A percentile compares a stretch with the other conserved stretches of the same genome.
phyloP scores from a whole-genome alignment of 2,797 vertebrate genomes.

The Falco columbarius region DNA sequence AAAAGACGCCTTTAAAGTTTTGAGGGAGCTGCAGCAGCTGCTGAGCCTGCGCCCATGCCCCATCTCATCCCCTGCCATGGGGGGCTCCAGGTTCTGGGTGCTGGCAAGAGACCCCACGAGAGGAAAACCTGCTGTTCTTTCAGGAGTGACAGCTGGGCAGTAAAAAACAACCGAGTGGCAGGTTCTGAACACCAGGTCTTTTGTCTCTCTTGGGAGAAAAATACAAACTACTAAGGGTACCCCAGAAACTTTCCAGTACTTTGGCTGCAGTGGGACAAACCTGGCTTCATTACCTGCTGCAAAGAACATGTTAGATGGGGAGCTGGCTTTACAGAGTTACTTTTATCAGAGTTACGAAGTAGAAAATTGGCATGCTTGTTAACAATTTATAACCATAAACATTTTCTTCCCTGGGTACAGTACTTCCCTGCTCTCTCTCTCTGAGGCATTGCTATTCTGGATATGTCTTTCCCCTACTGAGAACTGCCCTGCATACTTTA shows the following conservation, averaged over 20 bases:
- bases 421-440: background rate
- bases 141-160: background rate
- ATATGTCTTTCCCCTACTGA: background rate
- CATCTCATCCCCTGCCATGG: fast-evolving
- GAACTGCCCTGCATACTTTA: background rate
- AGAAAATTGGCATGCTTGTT: background rate
- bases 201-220: background rate
- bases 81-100: background rate
- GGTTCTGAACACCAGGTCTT: background rate
- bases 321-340: background rate
- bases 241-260: background rate
- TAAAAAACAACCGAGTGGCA: background rate
- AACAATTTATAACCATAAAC: background rate
- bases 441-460: background rate
- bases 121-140: background rate
- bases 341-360: background rate
- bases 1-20: background rate
- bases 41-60: fast-evolving
- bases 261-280: background rate
- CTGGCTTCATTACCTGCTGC: background rate
- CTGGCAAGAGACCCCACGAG: background rate
- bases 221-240: fast-evolving
- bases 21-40: background rate
- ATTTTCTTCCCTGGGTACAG: background rate
- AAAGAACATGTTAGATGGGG: background rate